Percentiles rank a stretch among this genome's conserved stretches.
Conservation (phyloP, 2,888 invertebrate species). For the Polyommatus iphigenia region DNA sequence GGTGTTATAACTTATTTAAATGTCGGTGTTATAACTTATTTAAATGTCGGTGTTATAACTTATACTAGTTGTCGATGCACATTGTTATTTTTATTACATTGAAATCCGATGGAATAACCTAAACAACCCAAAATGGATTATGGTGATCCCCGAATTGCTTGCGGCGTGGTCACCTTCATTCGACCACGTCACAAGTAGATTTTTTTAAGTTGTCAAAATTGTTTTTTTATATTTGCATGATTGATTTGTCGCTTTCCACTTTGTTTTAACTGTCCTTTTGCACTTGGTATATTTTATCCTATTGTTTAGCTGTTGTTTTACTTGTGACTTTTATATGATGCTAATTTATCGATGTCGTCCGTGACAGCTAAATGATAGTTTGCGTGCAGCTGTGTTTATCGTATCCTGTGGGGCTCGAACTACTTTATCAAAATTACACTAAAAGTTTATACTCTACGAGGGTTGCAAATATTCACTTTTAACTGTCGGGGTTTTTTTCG, state of each 20-base stretch:
- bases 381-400: slow-evolving; percentile 76
- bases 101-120: not conserved
- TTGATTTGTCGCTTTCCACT: slow-evolving; percentile 42
- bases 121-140: not conserved
- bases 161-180: slow-evolving; percentile 6
- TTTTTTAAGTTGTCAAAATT: not conserved
- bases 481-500: slow-evolving; percentile 60
- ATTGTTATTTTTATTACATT: not conserved
- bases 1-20: not conserved
- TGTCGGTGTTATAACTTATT: too few relatives aligned
- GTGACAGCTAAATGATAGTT: slow-evolving; percentile 73
- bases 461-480: slow-evolving; percentile 54
- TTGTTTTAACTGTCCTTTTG: slow-evolving; percentile 44
- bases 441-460: slow-evolving; percentile 39
- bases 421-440: slow-evolving; percentile 52
- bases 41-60: not conserved
- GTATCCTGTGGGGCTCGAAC: slow-evolving; percentile 70
- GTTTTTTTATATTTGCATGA: slow-evolving; percentile 41
- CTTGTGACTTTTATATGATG: slow-evolving; percentile 45
- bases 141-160: slow-evolving; percentile 1
- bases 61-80: slow-evolving; percentile 2
- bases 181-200: not conserved
- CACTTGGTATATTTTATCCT: slow-evolving; percentile 49
- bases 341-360: slow-evolving; percentile 34
- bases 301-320: slow-evolving; percentile 64